phyloP scores from a whole-genome alignment of 92 coral and sea anemone species.

The Epizoanthus ramosus region DNA sequence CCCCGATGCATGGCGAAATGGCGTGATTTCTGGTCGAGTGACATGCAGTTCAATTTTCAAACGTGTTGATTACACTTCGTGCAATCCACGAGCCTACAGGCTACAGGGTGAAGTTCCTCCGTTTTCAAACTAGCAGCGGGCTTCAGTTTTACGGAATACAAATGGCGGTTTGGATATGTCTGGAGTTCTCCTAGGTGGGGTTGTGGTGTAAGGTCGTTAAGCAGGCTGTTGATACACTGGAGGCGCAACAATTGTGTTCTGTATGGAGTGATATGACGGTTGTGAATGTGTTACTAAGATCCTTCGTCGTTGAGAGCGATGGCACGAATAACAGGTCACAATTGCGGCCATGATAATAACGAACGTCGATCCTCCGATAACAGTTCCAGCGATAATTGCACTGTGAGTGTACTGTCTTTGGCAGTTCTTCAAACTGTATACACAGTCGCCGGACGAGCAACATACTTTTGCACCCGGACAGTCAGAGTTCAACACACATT shows the following conservation, averaged over 20 bases:
- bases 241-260: not conserved
- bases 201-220: not conserved
- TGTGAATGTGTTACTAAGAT: not conserved
- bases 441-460: conserved; percentile 35
- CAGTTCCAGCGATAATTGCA: conserved; percentile 8
- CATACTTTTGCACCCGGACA: conserved; percentile 20
- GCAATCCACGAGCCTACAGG: no score
- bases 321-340: not conserved
- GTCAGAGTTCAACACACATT: conserved; percentile 2
- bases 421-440: not conserved
- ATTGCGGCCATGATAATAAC: not conserved
- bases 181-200: not conserved
- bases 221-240: not conserved
- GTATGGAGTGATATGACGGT: no score
- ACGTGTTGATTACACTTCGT: no score
- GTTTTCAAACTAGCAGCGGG: no score
- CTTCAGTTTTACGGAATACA: no score
- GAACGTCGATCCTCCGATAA: not conserved
- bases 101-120: no score
- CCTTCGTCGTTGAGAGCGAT: conserved; percentile 10
- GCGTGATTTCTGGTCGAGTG: no score
- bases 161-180: not conserved
- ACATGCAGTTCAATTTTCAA: no score
- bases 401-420: not conserved
- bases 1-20: no score